A percentile compares a stretch with the other conserved stretches of the same genome.
These are phyloP conservation scores for Aleiodes testaceus DNA, from an alignment of 2,888 invertebrate species.

Conservation along the genomic window DNA sequence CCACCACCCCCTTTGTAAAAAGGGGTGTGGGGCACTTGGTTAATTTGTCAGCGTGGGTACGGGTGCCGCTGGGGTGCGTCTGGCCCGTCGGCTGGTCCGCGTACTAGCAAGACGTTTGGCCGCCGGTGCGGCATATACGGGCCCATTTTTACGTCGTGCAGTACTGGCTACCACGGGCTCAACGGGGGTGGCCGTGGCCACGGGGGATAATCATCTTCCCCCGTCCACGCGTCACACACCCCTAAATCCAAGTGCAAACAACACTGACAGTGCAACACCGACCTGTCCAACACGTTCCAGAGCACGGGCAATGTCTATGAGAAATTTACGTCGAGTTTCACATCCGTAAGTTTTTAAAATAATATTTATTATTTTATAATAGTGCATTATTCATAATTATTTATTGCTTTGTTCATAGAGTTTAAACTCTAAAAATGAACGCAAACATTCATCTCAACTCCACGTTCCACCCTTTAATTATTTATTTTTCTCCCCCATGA, in stretches of 20 bases:
- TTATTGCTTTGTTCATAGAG: too few relatives aligned
- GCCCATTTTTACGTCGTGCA: slow-evolving; percentile 75
- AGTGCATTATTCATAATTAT: too few relatives aligned
- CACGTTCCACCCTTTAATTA: too few relatives aligned
- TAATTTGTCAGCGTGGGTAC: slow-evolving; percentile 76
- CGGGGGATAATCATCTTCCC: slow-evolving; percentile 59
- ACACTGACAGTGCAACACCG: slow-evolving; percentile 46
- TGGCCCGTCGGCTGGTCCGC: slow-evolving; percentile 74
- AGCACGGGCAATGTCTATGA: slow-evolving; percentile 68
- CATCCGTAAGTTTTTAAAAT: slow-evolving; percentile 66
- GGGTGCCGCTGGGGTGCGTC: slow-evolving; percentile 81
- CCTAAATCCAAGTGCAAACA: slow-evolving; percentile 53
- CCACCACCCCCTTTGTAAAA: slow-evolving; percentile 77
- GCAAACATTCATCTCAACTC: too few relatives aligned
- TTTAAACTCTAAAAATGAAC: too few relatives aligned
- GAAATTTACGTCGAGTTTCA: slow-evolving; percentile 70
- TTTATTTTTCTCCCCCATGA: too few relatives aligned
- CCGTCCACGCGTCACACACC: slow-evolving; percentile 59
- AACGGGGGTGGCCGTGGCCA: slow-evolving; percentile 58
- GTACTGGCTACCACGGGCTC: slow-evolving; percentile 61
- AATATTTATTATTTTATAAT: not conserved
- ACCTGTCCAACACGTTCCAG: slow-evolving; percentile 59
- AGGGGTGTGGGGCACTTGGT: slow-evolving; percentile 72
- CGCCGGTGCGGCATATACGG: slow-evolving; percentile 73
- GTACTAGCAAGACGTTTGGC: slow-evolving; percentile 72